Base-by-base conservation (phyloP, 2,888 invertebrate genomes). In the Tethea ocularis region DNA sequence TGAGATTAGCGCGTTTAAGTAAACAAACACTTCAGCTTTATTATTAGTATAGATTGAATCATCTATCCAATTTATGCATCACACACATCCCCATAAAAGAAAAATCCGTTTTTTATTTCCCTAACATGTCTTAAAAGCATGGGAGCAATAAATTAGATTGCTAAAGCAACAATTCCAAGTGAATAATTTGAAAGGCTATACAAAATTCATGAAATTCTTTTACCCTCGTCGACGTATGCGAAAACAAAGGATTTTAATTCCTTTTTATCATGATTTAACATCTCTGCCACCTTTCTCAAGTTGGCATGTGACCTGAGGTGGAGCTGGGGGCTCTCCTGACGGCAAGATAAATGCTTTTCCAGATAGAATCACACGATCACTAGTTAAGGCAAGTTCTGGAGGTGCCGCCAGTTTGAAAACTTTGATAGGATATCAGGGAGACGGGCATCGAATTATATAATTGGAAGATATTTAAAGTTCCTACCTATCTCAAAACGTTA, bases 281-380 rank as follows among this genome's bases (percentile, higher is more conserved):
- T n/a, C 52, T 10, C 46, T 46, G 20, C 20, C 41, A 1, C 38
- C 20, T 46, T 46, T 7, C 46, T 10, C 17, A 20, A 54, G 33
- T 36, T 33, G 33, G 33, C 33, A 54, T 54, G 13, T 54, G 17
- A 46, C 46, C 46, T 10, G 46, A 54, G 54, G 54, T 4, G 52
- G 17, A 24, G 13, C 24, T 26, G 2, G 29, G 8, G 17, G 1
- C 29, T 29, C 33, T 33, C 13, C 33, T 33, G 33, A 33, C 61
- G 63, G 68, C 69, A 76, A 77, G 79, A 82, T 78, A 80, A 82
- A 79, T 79, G 69, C 60, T 64, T 57, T 65, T 58, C 54, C 57
- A 64, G 58, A 69, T 68, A 68, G 64, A 62, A 69, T 72, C 64
- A 64, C 56, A 58, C 67, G 62, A 67, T 67, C 63, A 68, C 60